phyloP scores from a whole-genome alignment of 2,797 vertebrate species.

The Poeciliopsis paucimaculata region DNA sequence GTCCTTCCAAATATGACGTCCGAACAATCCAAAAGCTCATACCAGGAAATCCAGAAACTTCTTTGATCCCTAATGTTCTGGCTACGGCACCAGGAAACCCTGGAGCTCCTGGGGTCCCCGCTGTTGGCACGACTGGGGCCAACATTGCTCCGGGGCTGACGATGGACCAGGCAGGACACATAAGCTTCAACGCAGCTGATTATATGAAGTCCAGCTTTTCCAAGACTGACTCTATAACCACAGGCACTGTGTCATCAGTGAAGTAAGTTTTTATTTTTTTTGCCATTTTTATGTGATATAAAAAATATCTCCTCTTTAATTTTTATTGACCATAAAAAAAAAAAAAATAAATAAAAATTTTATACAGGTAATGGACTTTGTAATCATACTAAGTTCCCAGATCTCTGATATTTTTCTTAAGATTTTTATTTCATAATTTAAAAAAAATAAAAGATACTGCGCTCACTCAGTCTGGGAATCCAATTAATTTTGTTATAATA shows the following conservation, averaged over 20 bases:
- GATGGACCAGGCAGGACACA: slow-evolving; percentile 86
- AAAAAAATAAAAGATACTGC: background rate
- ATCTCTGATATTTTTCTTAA: background rate
- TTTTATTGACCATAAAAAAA: background rate
- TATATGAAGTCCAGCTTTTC: slow-evolving; percentile 98
- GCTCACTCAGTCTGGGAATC: background rate
- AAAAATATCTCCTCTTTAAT: background rate
- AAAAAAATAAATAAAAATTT: background rate
- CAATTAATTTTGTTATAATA: background rate
- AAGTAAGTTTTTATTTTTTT: slow-evolving; percentile 86
- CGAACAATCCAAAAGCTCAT: slow-evolving; percentile 94
- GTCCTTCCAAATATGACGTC: slow-evolving; percentile 97
- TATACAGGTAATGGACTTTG: background rate
- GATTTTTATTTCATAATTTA: background rate
- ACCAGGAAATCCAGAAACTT: slow-evolving; percentile 85
- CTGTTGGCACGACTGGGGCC: slow-evolving; percentile 67
- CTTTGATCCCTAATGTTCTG: slow-evolving; percentile 85
- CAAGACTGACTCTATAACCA: slow-evolving; percentile 99
- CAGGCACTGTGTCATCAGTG: slow-evolving; percentile 97
- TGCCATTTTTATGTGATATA: background rate
- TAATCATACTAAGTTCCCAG: background rate
- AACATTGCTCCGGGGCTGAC: slow-evolving; percentile 75
- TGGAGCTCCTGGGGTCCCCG: slow-evolving; percentile 75
- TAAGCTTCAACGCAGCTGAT: slow-evolving; percentile 91
- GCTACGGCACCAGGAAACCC: slow-evolving; percentile 82